Evolutionary conservation across 2,888 invertebrate species (phyloP).

Genomic region (Morpho achilles): DNA sequence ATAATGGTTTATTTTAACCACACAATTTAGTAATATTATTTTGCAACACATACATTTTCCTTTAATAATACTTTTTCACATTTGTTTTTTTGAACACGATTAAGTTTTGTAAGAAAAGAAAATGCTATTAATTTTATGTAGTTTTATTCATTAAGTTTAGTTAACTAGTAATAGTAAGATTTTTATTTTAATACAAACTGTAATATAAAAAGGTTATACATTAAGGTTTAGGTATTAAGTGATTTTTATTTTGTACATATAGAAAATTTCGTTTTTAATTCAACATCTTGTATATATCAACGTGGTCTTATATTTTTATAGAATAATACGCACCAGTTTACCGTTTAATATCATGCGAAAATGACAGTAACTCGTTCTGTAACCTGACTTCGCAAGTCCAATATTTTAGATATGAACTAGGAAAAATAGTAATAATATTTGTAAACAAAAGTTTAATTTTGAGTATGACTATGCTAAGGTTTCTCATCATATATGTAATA

Average conservation of each 20-base stretch:
- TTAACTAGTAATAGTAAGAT: background rate
- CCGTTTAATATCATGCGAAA: background rate
- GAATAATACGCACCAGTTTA: constrained; percentile 8
- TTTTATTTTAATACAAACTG: constrained; percentile 2
- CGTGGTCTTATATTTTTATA: constrained; percentile 26
- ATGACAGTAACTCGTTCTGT: background rate
- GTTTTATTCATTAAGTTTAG: background rate
- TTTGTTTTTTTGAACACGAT: background rate
- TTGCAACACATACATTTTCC: too few species aligned
- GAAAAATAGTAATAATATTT: constrained; percentile 1
- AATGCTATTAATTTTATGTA: background rate
- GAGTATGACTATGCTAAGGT: too few species aligned
- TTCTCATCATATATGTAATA: too few species aligned
- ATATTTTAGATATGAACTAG: constrained; percentile 4
- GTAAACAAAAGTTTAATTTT: too few species aligned
- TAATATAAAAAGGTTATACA: background rate
- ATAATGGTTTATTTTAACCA: too few species aligned
- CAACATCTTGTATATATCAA: constrained; percentile 25
- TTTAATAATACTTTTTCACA: too few species aligned
- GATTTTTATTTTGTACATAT: constrained; percentile 22
- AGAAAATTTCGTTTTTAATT: constrained; percentile 10
- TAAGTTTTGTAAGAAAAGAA: background rate
- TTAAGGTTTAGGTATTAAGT: background rate
- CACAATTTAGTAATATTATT: too few species aligned
- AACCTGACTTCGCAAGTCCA: constrained; percentile 3